Evolutionary conservation across 2,888 invertebrate genomes (phyloP).

Genomic region (Microctonus aethiopoides): DNA sequence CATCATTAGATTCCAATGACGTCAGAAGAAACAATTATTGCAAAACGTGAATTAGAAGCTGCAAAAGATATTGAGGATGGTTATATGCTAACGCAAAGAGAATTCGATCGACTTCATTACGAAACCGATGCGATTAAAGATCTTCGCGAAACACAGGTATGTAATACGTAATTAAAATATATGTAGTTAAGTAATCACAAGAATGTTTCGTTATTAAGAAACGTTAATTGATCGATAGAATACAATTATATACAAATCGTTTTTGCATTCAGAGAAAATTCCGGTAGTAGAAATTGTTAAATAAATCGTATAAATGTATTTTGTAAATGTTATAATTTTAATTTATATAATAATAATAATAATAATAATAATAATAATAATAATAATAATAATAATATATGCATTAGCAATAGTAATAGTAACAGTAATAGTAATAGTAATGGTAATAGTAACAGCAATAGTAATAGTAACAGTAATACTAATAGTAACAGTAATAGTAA

Average conservation of each 20-base stretch:
- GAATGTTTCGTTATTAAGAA: neutral
- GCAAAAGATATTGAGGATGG: conserved; percentile 69
- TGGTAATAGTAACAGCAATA: too few species aligned
- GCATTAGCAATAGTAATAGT: too few species aligned
- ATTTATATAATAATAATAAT: too few species aligned
- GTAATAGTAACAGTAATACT: too few species aligned
- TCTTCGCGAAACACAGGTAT: conserved; percentile 72
- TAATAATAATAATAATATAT: too few species aligned
- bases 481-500: too few species aligned
- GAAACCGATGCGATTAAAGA: conserved; percentile 73
- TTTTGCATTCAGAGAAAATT: too few species aligned
- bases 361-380: too few species aligned
- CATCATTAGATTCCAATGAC: conserved; percentile 46
- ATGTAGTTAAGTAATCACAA: neutral
- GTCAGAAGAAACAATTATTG: conserved; percentile 43
- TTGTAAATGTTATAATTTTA: too few species aligned
- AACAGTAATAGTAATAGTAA: too few species aligned
- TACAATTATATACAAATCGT: neutral
- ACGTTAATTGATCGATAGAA: neutral
- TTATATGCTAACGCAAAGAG: conserved; percentile 72
- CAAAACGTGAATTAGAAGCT: conserved; percentile 63
- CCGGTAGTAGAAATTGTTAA: neutral
- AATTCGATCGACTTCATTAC: conserved; percentile 73
- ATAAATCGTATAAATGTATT: too few species aligned
- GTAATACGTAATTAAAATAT: conserved; percentile 40